Evolutionary conservation across 2,113 vertebrate genomes (phyloP), one percentile per base, ranked within the genome.

Genomic region (Dissostichus mawsoni): DNA sequence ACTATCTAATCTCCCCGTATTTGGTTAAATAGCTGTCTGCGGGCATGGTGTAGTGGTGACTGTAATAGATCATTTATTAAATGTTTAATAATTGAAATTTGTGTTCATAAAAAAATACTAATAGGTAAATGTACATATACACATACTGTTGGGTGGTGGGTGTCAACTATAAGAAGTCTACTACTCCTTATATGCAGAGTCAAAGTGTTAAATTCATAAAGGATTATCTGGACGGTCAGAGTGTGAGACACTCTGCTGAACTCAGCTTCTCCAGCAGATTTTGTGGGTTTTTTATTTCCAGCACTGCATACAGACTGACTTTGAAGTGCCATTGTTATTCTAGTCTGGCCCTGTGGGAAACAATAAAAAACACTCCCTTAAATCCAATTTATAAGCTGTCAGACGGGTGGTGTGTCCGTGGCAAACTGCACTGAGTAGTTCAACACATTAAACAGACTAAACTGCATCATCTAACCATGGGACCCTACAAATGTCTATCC

Each of bases 301-400:
- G 56, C 80, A 64, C 81, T 88, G 86, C 86, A 87, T 90, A 76
- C 82, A 89, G 81, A 89, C 85, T 84, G 82, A 88, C 93, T 90
- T 87, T 92, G 89, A 92, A 87, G 92, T 89, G 85, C 77, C 80
- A 90, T 93, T 94, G 92, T 91, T 93, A 94, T 94, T 93, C 89
- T 89, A 80, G 85, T 88, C 82, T 61, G 72, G 78, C 85, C 76
- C 86, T 74, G 78, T 86, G 87, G 92, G 86, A 91, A 91, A 92
- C 91, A 92, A 92, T 88, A 90, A 92, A 88, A 94, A 91, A 91
- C 81, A 85, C 84, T 90, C 83, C 74, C 84, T 82, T 87, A 90
- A 92, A 94, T 92, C 86, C 90, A 93, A 93, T 95, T 93, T 93
- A 94, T 89, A 93, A 91, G 84, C 89, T 93, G 94, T 92, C 92